A percentile compares a stretch with the other conserved stretches of the same genome.
Evolutionary conservation across 1,140 invertebrate genomes (phyloP).

Genomic region (Pseudomyrmex sp.): DNA sequence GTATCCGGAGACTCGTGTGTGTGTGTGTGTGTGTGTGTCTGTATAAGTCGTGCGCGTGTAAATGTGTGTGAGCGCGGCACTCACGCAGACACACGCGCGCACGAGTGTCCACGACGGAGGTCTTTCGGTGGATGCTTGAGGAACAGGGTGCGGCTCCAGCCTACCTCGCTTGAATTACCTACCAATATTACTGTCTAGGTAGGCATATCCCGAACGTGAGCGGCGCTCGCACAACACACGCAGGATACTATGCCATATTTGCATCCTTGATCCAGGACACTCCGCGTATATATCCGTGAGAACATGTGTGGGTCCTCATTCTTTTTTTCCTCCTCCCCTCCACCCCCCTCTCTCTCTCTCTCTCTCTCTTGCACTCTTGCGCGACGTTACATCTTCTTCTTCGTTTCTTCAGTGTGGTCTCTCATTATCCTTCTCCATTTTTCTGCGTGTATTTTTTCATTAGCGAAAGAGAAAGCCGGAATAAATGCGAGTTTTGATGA

Average conservation of each 20-base stretch:
- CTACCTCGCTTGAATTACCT: conserved; percentile 82
- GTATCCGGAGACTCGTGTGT: conserved; percentile 45
- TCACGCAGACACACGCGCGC: not conserved
- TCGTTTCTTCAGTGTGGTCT: not conserved
- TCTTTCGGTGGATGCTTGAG: conserved; percentile 79
- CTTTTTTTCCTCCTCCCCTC: not conserved
- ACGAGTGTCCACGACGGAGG: conserved; percentile 48
- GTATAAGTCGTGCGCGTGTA: not conserved
- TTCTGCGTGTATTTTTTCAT: too few relatives aligned
- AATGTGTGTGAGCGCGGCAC: not conserved
- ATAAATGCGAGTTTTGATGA: too few relatives aligned
- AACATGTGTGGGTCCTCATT: conserved; percentile 58
- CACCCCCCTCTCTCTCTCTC: not conserved
- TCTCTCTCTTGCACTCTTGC: too few relatives aligned
- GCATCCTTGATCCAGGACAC: conserved; percentile 79
- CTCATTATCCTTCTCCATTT: conserved; percentile 8
- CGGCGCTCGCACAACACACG: conserved; percentile 62
- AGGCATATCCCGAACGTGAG: conserved; percentile 75
- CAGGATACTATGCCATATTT: conserved; percentile 80
- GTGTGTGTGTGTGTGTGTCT: too few relatives aligned
- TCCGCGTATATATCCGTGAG: conserved; percentile 64
- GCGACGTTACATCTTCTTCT: not conserved
- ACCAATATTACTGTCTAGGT: conserved; percentile 82
- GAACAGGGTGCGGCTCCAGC: conserved; percentile 82
- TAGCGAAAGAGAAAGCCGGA: too few relatives aligned